phyloP scores from a whole-genome alignment of 2,113 vertebrate species.

The Larimichthys polyactis region DNA sequence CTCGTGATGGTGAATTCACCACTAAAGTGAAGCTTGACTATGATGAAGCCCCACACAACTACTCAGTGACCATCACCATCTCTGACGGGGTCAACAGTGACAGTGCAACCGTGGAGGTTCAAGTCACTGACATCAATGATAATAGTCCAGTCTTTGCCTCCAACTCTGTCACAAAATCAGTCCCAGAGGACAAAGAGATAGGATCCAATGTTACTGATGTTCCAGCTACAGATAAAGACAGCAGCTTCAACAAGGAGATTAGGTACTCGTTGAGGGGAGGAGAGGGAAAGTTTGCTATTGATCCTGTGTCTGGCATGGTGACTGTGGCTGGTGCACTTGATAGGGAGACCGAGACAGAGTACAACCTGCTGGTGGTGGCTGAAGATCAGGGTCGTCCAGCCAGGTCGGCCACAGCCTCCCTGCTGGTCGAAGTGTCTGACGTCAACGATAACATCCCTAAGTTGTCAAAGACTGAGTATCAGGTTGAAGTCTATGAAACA shows the following conservation, averaged over 20 bases:
- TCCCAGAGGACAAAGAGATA: constrained; percentile 57
- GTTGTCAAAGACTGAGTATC: constrained; percentile 71
- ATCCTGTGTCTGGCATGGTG: constrained; percentile 76
- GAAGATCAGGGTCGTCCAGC: constrained; percentile 83
- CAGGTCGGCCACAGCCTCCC: constrained; percentile 53
- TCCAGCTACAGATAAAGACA: constrained; percentile 76
- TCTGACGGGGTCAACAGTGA: constrained; percentile 75
- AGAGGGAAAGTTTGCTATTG: constrained; percentile 78
- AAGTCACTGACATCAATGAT: constrained; percentile 84
- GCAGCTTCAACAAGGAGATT: constrained; percentile 83
- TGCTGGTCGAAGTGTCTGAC: constrained; percentile 73
- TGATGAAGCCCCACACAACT: constrained; percentile 75
- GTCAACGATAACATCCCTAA: constrained; percentile 82
- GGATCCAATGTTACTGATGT: constrained; percentile 49
- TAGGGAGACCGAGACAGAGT: constrained; percentile 77
- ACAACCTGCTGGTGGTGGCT: constrained; percentile 80
- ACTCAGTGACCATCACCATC: constrained; percentile 79
- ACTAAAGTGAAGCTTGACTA: constrained; percentile 80
- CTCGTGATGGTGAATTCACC: constrained; percentile 69
- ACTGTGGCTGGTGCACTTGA: constrained; percentile 74
- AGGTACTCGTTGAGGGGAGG: constrained; percentile 80
- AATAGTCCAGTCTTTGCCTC: constrained; percentile 80
- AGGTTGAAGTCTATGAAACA: constrained; percentile 69
- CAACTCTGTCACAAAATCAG: background rate
- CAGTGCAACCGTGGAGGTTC: constrained; percentile 73